Evolutionary conservation across 2,113 vertebrate genomes (phyloP).

Genomic region (Silurus asotus): DNA sequence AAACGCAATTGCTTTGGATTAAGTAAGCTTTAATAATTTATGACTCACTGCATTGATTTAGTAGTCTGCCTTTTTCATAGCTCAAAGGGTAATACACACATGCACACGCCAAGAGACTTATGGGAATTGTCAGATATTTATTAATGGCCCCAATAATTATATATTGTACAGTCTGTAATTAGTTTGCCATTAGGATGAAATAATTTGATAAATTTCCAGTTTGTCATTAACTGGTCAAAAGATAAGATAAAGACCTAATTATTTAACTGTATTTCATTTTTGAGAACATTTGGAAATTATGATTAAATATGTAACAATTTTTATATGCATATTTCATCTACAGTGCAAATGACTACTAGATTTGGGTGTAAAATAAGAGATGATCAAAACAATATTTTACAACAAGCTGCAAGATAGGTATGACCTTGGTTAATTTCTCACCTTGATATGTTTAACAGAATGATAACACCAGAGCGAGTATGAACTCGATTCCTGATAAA

Average conservation of each 20-base stretch:
- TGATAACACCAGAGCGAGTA: not conserved
- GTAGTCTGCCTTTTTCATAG: conserved; percentile 28
- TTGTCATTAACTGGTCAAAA: not conserved
- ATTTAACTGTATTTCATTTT: not conserved
- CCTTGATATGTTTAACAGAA: not conserved
- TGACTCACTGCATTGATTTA: conserved; percentile 32
- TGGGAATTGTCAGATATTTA: conserved; percentile 45
- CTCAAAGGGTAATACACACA: conserved; percentile 34
- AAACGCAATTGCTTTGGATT: conserved; percentile 42
- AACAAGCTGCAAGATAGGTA: not conserved
- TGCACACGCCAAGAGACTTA: conserved; percentile 28
- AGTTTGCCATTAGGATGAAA: not conserved
- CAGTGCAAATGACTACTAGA: not conserved
- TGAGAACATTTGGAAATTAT: not conserved
- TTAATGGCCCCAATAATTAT: conserved; percentile 38
- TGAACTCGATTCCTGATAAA: not conserved
- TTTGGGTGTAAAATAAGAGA: not conserved
- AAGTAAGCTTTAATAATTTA: conserved; percentile 44
- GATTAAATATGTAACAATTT: not conserved
- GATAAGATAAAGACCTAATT: not conserved
- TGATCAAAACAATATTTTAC: not conserved
- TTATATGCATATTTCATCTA: not conserved
- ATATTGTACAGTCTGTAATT: not conserved
- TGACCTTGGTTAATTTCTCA: not conserved
- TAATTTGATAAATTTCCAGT: not conserved